Conservation (phyloP, 2,797 vertebrate genomes). For the Parotocinclus haroldoi region DNA sequence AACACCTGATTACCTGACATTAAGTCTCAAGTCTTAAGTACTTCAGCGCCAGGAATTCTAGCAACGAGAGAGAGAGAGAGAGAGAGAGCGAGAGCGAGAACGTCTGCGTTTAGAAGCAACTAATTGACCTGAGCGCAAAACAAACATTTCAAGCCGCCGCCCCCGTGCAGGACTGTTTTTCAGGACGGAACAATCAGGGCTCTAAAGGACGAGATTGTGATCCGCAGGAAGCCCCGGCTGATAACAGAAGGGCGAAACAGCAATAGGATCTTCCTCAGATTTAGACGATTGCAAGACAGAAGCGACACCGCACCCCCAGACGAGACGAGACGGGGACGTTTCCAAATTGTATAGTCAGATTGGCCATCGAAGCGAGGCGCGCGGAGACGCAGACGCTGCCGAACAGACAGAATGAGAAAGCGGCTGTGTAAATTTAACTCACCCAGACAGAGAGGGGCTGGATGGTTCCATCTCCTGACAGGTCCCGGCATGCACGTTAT, state of each 20-base stretch:
- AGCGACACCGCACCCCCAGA: constrained; percentile 1
- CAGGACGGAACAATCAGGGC: background rate
- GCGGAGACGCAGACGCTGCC: background rate
- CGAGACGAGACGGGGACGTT: constrained; percentile 26
- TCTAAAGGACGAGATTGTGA: constrained; percentile 5
- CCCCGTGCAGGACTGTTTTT: background rate
- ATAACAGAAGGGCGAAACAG: constrained; percentile 2
- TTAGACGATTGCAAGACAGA: constrained; percentile 2
- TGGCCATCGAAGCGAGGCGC: background rate
- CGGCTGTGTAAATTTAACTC: constrained; percentile 33
- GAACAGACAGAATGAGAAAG: constrained; percentile 7
- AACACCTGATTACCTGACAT: too few species aligned
- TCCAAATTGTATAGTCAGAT: background rate
- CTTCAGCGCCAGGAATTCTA: too few species aligned
- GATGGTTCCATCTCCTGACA: constrained; percentile 97
- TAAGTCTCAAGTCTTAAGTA: too few species aligned
- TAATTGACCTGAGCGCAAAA: constrained; percentile 36
- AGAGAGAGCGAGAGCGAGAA: too few species aligned
- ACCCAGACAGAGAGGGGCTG: constrained; percentile 94
- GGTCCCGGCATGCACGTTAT: constrained; percentile 99
- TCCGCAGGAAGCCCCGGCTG: constrained; percentile 11
- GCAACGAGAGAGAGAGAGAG: too few species aligned
- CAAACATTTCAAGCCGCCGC: constrained; percentile 4
- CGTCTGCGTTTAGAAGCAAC: background rate
- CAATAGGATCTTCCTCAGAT: background rate